phyloP scores from a whole-genome alignment of 2,797 vertebrate genomes.

The Liasis olivaceus region DNA sequence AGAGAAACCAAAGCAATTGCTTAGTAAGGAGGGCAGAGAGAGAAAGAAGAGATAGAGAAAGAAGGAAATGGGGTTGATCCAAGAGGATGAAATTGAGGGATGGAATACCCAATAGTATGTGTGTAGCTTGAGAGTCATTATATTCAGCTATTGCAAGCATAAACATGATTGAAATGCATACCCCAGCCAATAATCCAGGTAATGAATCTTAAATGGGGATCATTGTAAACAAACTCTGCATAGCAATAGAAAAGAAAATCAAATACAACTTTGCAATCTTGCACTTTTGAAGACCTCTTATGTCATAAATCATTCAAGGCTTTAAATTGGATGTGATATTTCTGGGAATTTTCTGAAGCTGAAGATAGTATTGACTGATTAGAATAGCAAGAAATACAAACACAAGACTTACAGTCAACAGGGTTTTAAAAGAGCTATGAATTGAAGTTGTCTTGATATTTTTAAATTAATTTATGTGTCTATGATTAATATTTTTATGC shows the following conservation, averaged over 20 bases:
- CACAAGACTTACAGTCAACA: constrained; percentile 35
- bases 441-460: constrained; percentile 57
- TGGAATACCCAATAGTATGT: background rate
- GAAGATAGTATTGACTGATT: constrained; percentile 32
- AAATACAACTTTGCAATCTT: constrained; percentile 50
- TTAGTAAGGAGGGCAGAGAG: background rate
- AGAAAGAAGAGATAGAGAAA: background rate
- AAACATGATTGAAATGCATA: constrained; percentile 41
- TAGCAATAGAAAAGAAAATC: constrained; percentile 43
- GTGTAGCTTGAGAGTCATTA: background rate
- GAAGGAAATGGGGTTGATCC: background rate
- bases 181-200: constrained; percentile 35
- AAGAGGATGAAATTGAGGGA: background rate
- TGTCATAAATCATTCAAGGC: constrained; percentile 51
- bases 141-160: constrained; percentile 28
- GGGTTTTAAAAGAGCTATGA: constrained; percentile 44
- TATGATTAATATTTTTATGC: constrained; percentile 32
- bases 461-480: background rate
- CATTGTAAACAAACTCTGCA: constrained; percentile 46
- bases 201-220: constrained; percentile 44
- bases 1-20: background rate
- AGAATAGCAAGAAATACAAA: constrained; percentile 2
- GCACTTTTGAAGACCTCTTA: constrained; percentile 49
- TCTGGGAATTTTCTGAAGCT: constrained; percentile 31
- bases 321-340: constrained; percentile 49